A percentile compares a stretch with the other conserved stretches of the same genome.
phyloP scores from a whole-genome alignment of 2,888 invertebrate genomes.

The Hydrotaea cyrtoneurina region DNA sequence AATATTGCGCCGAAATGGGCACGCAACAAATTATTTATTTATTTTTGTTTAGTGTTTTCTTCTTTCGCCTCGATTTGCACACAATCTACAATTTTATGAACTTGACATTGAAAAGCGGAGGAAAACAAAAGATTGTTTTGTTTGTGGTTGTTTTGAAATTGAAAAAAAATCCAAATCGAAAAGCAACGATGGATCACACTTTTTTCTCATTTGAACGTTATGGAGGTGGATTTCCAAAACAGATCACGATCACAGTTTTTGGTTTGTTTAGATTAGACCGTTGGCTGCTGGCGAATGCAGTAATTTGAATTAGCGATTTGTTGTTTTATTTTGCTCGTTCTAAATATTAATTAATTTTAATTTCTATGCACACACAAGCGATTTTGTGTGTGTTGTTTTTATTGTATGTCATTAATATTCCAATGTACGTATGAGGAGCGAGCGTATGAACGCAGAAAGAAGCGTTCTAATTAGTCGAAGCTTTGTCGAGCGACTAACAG shows the following conservation, averaged over 20 bases:
- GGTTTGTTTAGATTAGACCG: neutral
- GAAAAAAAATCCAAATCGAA: too few species aligned
- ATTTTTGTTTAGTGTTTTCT: conserved; percentile 22
- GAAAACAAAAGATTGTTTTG: neutral
- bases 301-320: conserved; percentile 16
- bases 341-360: conserved; percentile 18
- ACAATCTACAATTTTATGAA: conserved; percentile 8
- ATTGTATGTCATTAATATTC: conserved; percentile 10
- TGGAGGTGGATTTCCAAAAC: too few species aligned
- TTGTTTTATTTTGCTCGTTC: conserved; percentile 20
- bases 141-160: neutral
- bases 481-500: conserved; percentile 72
- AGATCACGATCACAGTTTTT: neutral
- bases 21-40: neutral
- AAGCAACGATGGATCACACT: neutral
- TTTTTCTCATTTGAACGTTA: neutral
- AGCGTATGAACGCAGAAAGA: neutral
- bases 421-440: neutral
- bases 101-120: conserved; percentile 47
- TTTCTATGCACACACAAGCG: conserved; percentile 4
- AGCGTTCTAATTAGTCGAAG: conserved; percentile 73
- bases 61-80: neutral
- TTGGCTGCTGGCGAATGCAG: neutral
- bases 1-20: neutral
- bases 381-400: neutral